Conservation (phyloP, 1,140 invertebrate genomes). For the Plectus sambesii region DNA sequence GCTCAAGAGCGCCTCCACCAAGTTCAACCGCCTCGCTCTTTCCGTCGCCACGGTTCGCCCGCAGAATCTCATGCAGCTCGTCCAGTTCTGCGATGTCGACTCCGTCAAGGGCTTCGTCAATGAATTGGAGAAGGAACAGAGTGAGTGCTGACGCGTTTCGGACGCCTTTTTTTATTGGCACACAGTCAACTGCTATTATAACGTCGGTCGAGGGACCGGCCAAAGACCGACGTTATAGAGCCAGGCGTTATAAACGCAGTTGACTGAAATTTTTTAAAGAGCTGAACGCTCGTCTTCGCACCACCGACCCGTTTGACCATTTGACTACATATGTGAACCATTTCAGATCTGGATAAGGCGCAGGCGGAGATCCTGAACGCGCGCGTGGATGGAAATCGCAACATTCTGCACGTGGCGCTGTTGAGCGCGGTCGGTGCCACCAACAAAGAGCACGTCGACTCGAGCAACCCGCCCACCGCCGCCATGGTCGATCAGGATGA, state of each 20-base stretch:
- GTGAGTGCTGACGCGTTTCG: constrained; percentile 17
- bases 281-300: background rate
- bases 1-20: no score
- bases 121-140: constrained; percentile 14
- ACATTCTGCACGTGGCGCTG: constrained; percentile 88
- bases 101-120: constrained; percentile 15
- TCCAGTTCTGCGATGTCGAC: constrained; percentile 36
- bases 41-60: constrained; percentile 52
- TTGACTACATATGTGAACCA: no score
- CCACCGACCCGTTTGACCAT: background rate
- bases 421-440: constrained; percentile 32
- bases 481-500: background rate
- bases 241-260: no score
- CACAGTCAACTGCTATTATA: constrained; percentile 25
- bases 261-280: no score
- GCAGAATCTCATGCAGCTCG: constrained; percentile 52
- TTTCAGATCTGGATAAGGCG: constrained; percentile 13
- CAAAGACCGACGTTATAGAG: constrained; percentile 5
- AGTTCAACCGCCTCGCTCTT: constrained; percentile 49
- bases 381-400: constrained; percentile 87
- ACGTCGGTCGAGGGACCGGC: no score
- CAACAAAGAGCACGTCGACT: constrained; percentile 39
- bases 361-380: constrained; percentile 55
- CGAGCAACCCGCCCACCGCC: background rate
- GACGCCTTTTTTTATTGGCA: background rate